Evolutionary conservation across 2,888 invertebrate species (phyloP).

Genomic region (Orchesellides sinensis): DNA sequence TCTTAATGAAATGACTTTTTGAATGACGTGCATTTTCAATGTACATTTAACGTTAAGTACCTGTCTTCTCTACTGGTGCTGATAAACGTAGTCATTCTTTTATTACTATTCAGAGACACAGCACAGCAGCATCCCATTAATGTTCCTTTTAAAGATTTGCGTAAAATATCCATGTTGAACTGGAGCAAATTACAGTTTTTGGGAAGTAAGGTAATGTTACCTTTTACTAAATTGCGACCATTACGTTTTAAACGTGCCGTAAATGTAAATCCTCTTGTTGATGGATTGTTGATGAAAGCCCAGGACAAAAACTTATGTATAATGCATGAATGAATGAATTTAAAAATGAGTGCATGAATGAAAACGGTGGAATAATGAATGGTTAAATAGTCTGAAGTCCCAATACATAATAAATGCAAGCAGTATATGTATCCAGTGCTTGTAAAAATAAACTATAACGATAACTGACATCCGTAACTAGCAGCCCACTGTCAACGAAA

Average conservation of each 20-base stretch:
- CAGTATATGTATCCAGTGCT: too few species aligned
- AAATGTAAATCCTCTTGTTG: conserved; percentile 43
- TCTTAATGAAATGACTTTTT: conserved; percentile 57
- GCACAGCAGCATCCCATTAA: background rate
- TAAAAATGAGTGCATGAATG: conserved; percentile 34
- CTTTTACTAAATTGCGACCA: background rate
- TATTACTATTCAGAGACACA: background rate
- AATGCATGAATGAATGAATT: conserved; percentile 57
- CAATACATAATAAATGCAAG: too few species aligned
- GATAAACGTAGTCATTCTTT: background rate
- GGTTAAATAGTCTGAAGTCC: background rate
- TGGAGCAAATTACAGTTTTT: conserved; percentile 67
- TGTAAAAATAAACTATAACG: too few species aligned
- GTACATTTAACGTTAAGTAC: conserved; percentile 20
- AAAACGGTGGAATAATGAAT: conserved; percentile 17
- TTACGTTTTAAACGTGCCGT: conserved; percentile 36
- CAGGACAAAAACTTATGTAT: conserved; percentile 51
- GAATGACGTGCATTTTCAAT: conserved; percentile 36
- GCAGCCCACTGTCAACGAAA: conserved; percentile 46
- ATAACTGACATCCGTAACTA: too few species aligned
- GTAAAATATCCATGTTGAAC: conserved; percentile 43
- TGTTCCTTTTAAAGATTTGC: conserved; percentile 21
- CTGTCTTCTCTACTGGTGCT: background rate
- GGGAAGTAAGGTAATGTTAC: background rate
- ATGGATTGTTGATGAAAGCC: conserved; percentile 17